These are phyloP conservation scores for Drosophila bocki DNA, from an alignment of 1,140 invertebrate species.

Conservation along the genomic window DNA sequence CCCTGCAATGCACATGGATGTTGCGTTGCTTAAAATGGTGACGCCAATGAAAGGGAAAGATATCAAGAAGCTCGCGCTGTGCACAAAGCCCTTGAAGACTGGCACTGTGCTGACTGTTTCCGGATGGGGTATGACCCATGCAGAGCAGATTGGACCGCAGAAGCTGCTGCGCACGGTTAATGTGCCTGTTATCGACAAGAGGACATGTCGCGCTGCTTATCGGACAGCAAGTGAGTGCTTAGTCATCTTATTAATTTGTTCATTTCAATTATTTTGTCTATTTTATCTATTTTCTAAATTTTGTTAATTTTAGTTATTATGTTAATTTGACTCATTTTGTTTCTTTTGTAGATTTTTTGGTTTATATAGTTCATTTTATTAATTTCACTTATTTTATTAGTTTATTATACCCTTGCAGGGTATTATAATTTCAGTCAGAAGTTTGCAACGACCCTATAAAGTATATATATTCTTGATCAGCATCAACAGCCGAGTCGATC, in stretches of 20 bases:
- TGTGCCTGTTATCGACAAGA: constrained; percentile 54
- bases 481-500: too few relatives aligned
- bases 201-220: constrained; percentile 14
- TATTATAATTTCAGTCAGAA: too few relatives aligned
- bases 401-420: neutral
- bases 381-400: neutral
- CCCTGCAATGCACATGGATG: constrained; percentile 60
- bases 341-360: neutral
- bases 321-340: neutral
- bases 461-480: too few relatives aligned
- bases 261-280: neutral
- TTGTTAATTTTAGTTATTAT: neutral
- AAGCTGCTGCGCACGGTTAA: constrained; percentile 30
- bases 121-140: constrained; percentile 25
- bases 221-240: constrained; percentile 17
- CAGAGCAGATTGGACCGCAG: neutral
- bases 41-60: constrained; percentile 6
- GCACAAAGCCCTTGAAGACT: neutral
- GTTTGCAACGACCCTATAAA: too few relatives aligned
- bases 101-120: constrained; percentile 30
- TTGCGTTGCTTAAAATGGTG: constrained; percentile 38
- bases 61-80: constrained; percentile 29
- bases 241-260: too few relatives aligned
- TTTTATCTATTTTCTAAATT: neutral
- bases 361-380: neutral